Percentiles rank a stretch among this genome's conserved stretches.
phyloP scores from a whole-genome alignment of 2,888 invertebrate genomes.

The Polydrusus tereticollis region DNA sequence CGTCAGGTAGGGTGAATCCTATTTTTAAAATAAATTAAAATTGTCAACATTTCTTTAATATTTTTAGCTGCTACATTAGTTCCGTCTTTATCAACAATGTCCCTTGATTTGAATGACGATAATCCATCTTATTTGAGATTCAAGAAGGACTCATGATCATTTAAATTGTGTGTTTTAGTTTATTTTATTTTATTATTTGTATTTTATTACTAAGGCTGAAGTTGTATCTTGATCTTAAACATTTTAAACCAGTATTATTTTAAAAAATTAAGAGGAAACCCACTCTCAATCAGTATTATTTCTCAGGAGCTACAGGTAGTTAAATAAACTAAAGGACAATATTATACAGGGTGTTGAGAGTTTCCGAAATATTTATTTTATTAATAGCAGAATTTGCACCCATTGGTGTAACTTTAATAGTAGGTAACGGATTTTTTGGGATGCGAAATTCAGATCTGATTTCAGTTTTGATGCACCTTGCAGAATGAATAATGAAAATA shows the following conservation, averaged over 20 bases:
- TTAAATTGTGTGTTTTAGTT: not conserved
- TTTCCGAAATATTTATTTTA: too few species aligned
- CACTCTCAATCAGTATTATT: not conserved
- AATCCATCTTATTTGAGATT: slow-evolving; percentile 7
- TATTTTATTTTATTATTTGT: slow-evolving; percentile 8
- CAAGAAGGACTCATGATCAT: slow-evolving; percentile 26
- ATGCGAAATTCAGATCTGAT: too few species aligned
- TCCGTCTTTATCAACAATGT: slow-evolving; percentile 25
- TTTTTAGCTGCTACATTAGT: slow-evolving; percentile 21
- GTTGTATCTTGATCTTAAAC: too few species aligned
- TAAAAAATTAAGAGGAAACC: too few species aligned
- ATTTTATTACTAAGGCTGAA: too few species aligned
- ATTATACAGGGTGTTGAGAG: too few species aligned
- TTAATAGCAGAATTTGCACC: too few species aligned
- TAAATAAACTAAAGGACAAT: not conserved
- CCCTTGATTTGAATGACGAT: slow-evolving; percentile 1
- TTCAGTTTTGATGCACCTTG: too few species aligned
- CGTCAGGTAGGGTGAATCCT: slow-evolving; percentile 29
- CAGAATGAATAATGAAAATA: too few species aligned
- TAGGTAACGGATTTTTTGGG: too few species aligned
- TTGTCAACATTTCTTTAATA: not conserved
- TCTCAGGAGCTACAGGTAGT: not conserved
- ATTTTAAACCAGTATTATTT: too few species aligned
- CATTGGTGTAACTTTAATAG: too few species aligned
- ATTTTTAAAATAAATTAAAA: not conserved